Base-by-base conservation (phyloP, 2,113 vertebrate genomes). In the Melospiza georgiana region DNA sequence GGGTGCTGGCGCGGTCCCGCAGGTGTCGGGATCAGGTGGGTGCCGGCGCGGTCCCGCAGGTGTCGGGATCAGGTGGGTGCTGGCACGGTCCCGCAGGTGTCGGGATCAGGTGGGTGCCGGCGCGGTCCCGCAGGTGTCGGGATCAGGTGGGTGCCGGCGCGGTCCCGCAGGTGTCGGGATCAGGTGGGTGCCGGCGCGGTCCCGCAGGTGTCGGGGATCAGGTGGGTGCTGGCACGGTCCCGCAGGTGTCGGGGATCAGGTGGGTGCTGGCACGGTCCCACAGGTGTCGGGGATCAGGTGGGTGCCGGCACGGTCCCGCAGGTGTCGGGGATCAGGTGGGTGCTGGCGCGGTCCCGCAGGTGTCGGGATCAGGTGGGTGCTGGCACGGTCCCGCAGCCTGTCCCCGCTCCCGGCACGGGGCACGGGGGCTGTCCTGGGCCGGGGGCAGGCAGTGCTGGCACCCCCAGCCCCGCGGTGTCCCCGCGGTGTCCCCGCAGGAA, bases 401-500 rank as follows among this genome's bases (percentile, higher is more conserved):
- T 1, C 43, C 43, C 3, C 6, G 25, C 35, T 58, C 41, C 72
- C 5, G 66, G 28, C 66, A 1, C 0, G 16, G 59, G 41, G 4
- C 1, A 0, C 27, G 0, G 65, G 71, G 54, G 1, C 23, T 1
- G 3, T 17, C 27, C 0, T 51, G 16, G 1, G 18, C 68, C 19
- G n/a, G 12, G n/a, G 23, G 37, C 37, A 39, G 2, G 37, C 16
- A 2, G 52, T 1, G 28, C 30, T 2, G 30, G 31, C 30, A 1
- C 2, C 7, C 39, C 28, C 5, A 54, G 31, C 12, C 2, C 51
- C 51, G 27, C 27, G 27, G 27, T 52, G 48, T 49, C 48, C 48
- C 9, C 8, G 3, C 8, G 20, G 13, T 67, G 65, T 84, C 55
- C 77, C 79, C 5, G 35, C 96, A 98, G 98, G 74, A 96, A 96